Conservation (phyloP, 2,888 invertebrate genomes). For the Molanna angustata region DNA sequence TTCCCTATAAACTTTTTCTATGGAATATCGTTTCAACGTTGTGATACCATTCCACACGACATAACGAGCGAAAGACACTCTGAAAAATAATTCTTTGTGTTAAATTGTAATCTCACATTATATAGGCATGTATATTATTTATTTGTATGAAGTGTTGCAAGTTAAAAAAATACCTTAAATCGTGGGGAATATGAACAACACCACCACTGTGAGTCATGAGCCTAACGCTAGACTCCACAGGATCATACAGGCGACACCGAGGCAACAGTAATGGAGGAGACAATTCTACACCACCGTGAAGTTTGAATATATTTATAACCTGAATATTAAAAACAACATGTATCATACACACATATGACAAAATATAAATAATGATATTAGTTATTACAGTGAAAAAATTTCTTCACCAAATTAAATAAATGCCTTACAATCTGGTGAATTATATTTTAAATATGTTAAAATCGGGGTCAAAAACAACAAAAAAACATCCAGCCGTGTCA, state of each 20-base stretch:
- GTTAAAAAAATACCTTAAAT: slow-evolving; percentile 57
- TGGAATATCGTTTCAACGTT: slow-evolving; percentile 77
- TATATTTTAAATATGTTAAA: too few species aligned
- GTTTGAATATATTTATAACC: slow-evolving; percentile 61
- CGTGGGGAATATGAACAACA: slow-evolving; percentile 81
- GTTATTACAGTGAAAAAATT: too few species aligned
- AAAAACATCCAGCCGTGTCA: too few species aligned
- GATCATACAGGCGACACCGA: slow-evolving; percentile 59
- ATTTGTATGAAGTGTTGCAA: too few species aligned
- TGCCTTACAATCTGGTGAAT: too few species aligned
- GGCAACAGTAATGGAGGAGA: slow-evolving; percentile 81
- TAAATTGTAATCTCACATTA: too few species aligned
- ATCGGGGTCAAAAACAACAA: too few species aligned
- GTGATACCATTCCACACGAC: slow-evolving; percentile 77
- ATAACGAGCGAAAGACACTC: slow-evolving; percentile 76
- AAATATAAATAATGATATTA: too few species aligned
- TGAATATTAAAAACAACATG: too few species aligned
- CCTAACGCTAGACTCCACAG: slow-evolving; percentile 63
- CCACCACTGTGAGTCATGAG: slow-evolving; percentile 87
- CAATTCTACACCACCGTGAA: slow-evolving; percentile 77
- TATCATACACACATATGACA: slow-evolving; percentile 9
- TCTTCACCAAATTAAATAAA: too few species aligned
- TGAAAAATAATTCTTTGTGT: too few species aligned
- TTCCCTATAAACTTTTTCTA: slow-evolving; percentile 84
- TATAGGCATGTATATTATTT: too few species aligned